Base-by-base conservation (phyloP, 1,140 invertebrate genomes). In the Telenomus remus region DNA sequence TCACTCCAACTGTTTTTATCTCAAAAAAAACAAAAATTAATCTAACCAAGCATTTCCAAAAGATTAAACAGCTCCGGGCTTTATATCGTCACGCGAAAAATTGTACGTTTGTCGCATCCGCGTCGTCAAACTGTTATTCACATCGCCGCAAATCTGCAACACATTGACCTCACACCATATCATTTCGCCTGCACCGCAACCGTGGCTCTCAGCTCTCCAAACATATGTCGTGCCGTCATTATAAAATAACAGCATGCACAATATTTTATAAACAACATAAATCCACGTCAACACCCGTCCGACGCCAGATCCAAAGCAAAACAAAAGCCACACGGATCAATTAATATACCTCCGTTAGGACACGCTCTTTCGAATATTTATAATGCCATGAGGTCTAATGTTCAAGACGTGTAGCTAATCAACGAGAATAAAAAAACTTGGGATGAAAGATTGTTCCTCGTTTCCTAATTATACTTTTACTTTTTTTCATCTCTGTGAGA, bases 261-360 rank as follows among this genome's bases (percentile, higher is more conserved):
- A 70, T 70, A 70, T 61, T 70, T 70, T 61, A 68, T 59, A 55
- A 61, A 55, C 65, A 60, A 61, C 50, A 70, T 70, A 72, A 72
- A 72, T 64, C 49, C 37, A 42, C 39, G 57, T 71, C 57, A 71
- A 56, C 68, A 35, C 35, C 34, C 19, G 66, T 61, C 43, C 50
- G 33, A 71, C 60, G 50, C 44, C 47, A 43, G 51, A 35, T 37
- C 33, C 47, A 19, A 59, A 39, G 57, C 33, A 48, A 68, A 68
- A 68, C 64, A 57, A 68, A 68, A 59, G 47, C 19, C 34, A 43
- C 33, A 53, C 27, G 42, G 47, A 57, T 64, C 69, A 72, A 72
- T 72, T 72, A 64, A 72, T 72, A 72, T 37, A 27, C 34, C 27
- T 34, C 46, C 37, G 53, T 47, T 14, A 51, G 35, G 35, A 34